Evolutionary conservation across 2,797 vertebrate genomes (phyloP).

Genomic region (Sternarchorhynchus goeldii): DNA sequence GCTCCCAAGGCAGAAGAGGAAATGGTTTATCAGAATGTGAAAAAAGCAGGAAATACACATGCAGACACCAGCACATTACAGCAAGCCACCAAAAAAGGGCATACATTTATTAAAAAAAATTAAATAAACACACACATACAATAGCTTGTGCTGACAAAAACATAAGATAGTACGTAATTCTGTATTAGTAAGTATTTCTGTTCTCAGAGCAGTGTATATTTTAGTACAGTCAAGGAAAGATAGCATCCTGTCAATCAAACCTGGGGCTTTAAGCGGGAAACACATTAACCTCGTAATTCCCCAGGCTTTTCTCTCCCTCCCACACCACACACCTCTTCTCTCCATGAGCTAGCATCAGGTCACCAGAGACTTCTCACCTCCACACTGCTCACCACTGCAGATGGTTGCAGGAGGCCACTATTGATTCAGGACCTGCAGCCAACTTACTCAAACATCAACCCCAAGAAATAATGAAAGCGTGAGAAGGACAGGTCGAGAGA

Average conservation of each 20-base stretch:
- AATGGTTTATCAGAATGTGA: slow-evolving; percentile 43
- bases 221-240: slow-evolving; percentile 48
- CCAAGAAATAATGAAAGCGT: slow-evolving; percentile 42
- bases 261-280: slow-evolving; percentile 59
- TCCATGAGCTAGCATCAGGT: slow-evolving; percentile 32
- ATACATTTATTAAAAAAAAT: neutral
- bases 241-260: slow-evolving; percentile 64
- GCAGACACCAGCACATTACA: slow-evolving; percentile 4
- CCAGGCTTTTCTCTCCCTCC: slow-evolving; percentile 11
- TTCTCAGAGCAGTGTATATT: neutral
- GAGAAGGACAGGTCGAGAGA: slow-evolving; percentile 32
- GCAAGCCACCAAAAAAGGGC: neutral
- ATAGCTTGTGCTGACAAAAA: neutral
- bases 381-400: slow-evolving; percentile 41
- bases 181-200: neutral
- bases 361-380: slow-evolving; percentile 42
- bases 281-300: slow-evolving; percentile 59
- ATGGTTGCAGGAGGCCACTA: slow-evolving; percentile 41
- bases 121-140: neutral
- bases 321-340: slow-evolving; percentile 13
- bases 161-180: neutral
- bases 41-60: slow-evolving; percentile 2
- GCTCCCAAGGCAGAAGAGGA: slow-evolving; percentile 45
- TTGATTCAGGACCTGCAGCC: slow-evolving; percentile 37
- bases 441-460: slow-evolving; percentile 45